phyloP scores from a whole-genome alignment of 1,140 invertebrate species.

The Hycleus cichorii region DNA sequence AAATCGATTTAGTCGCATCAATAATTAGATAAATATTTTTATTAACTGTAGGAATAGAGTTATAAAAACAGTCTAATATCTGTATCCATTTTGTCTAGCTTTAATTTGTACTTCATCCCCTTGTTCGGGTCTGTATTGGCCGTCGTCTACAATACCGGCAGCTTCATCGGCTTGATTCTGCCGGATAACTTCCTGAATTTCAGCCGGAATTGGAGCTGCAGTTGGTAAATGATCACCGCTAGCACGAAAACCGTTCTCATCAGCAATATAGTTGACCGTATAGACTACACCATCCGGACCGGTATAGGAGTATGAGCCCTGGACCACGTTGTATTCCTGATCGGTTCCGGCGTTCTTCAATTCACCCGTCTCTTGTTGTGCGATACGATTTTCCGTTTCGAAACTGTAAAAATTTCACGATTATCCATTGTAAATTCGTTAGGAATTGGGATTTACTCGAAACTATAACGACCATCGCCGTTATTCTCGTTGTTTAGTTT shows the following conservation, averaged over 20 bases:
- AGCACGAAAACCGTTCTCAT: slow-evolving; percentile 50
- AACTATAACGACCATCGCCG: slow-evolving; percentile 46
- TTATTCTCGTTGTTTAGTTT: slow-evolving; percentile 46
- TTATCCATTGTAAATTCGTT: not conserved
- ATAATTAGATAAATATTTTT: too few species aligned
- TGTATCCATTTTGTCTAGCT: not conserved
- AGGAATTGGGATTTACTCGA: slow-evolving; percentile 29
- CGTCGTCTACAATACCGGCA: not conserved
- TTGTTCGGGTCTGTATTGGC: not conserved
- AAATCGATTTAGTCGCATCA: too few species aligned
- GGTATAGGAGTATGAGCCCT: slow-evolving; percentile 53
- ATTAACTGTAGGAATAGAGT: too few species aligned
- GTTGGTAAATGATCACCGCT: slow-evolving; percentile 49
- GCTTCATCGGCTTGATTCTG: slow-evolving; percentile 31
- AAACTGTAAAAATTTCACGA: slow-evolving; percentile 32
- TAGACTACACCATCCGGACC: slow-evolving; percentile 48
- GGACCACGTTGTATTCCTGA: slow-evolving; percentile 47
- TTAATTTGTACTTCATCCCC: not conserved
- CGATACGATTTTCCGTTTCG: slow-evolving; percentile 47
- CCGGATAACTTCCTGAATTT: slow-evolving; percentile 25
- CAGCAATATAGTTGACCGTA: slow-evolving; percentile 49
- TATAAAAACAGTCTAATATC: not conserved
- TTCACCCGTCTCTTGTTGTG: slow-evolving; percentile 39
- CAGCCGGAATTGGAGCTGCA: slow-evolving; percentile 47
- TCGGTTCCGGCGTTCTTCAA: slow-evolving; percentile 48